These are phyloP conservation scores for Dipodomys ordii DNA, from an alignment of 2,113 vertebrate genomes.

Conservation along the genomic window DNA sequence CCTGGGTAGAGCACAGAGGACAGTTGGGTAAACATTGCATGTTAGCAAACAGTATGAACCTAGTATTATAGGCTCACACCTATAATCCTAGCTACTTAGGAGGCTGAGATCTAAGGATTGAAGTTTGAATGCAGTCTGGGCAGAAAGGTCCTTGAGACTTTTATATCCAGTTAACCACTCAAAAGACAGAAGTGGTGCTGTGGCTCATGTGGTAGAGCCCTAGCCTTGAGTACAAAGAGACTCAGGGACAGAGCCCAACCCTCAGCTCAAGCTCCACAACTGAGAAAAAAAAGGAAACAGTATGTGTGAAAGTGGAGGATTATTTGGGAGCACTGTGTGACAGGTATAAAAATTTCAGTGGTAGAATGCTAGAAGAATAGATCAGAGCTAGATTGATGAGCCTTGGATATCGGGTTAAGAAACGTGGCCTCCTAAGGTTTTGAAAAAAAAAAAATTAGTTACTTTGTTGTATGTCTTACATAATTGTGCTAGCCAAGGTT, in stretches of 20 bases:
- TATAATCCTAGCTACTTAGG: too few relatives aligned
- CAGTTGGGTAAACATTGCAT: neutral
- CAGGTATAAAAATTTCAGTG: neutral
- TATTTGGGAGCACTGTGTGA: neutral
- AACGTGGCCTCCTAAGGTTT: conserved; percentile 36
- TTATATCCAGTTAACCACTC: too few relatives aligned
- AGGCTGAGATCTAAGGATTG: too few relatives aligned
- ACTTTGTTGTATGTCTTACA: conserved; percentile 1
- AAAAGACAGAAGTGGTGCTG: too few relatives aligned
- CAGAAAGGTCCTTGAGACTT: too few relatives aligned
- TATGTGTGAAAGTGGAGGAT: neutral
- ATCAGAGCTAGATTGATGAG: neutral
- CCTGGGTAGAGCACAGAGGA: conserved; percentile 12
- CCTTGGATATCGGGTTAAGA: conserved; percentile 36
- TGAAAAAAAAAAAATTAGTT: conserved; percentile 10
- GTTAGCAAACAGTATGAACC: conserved; percentile 5
- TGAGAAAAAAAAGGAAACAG: too few relatives aligned
- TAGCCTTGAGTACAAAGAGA: too few relatives aligned
- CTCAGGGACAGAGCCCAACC: too few relatives aligned
- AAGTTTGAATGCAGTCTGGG: too few relatives aligned
- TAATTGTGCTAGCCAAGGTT: neutral
- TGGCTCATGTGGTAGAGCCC: too few relatives aligned
- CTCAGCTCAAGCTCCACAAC: too few relatives aligned
- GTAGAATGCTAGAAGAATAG: conserved; percentile 10
- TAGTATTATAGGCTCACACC: too few relatives aligned